These are phyloP conservation scores for Leucoma salicis DNA, from an alignment of 2,888 invertebrate genomes.

Conservation along the genomic window DNA sequence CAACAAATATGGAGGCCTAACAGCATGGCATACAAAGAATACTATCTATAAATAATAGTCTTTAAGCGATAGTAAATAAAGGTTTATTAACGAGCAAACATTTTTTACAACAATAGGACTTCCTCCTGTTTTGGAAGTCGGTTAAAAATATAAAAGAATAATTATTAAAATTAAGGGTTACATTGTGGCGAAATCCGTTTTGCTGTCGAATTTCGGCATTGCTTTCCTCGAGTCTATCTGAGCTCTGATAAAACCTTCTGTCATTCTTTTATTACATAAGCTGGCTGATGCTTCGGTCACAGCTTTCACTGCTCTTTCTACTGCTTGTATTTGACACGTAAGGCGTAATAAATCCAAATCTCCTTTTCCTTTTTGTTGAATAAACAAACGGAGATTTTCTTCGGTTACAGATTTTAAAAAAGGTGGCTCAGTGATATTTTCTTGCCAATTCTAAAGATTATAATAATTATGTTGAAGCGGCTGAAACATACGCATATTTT, in stretches of 20 bases:
- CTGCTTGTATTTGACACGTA: constrained; percentile 6
- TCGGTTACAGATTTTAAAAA: not conserved
- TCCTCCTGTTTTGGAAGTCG: no score
- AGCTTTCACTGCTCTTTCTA: constrained; percentile 2
- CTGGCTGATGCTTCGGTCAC: constrained; percentile 2
- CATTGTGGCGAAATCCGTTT: not conserved
- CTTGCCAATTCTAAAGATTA: not conserved
- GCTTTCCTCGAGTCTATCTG: constrained; percentile 1
- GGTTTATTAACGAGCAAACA: no score
- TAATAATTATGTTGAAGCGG: not conserved
- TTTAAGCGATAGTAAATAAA: no score
- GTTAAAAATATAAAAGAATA: no score
- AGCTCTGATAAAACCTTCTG: constrained; percentile 5
- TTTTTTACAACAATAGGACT: no score
- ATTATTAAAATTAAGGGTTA: no score
- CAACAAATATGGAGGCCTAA: no score
- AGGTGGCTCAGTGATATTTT: not conserved
- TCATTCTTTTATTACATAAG: not conserved
- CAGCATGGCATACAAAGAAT: no score
- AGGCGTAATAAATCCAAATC: not conserved
- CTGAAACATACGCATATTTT: not conserved
- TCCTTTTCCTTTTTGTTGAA: not conserved
- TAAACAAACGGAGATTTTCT: not conserved
- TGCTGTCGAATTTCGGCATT: constrained; percentile 1
- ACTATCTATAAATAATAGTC: no score